Base-by-base conservation (phyloP, 2,888 invertebrate genomes). In the Allophyes oxyacanthae region DNA sequence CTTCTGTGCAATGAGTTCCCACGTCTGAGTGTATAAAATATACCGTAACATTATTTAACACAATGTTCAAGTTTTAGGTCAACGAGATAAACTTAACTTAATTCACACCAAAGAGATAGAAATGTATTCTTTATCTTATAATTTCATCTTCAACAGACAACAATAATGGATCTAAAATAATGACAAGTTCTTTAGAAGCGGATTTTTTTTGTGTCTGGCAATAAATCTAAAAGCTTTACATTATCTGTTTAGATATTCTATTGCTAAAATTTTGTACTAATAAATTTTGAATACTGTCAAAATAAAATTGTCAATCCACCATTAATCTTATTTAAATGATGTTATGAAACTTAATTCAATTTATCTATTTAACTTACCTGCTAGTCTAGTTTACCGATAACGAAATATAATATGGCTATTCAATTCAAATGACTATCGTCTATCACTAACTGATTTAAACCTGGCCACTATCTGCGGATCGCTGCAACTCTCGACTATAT, bases 11-110 rank as follows among this genome's bases (percentile, higher is more conserved):
- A 37, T 32, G 26, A 34, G 50, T 85, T 86, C 86, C 64, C 86
- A 85, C 85, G 84, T 64, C 49, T 32, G 13, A 48, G 32, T 38
- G 42, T 59, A 46, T 63, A 66, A 61, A 70, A 72, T 63, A 62
- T 78, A 79, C 81, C 75, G 82, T 79, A 82, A 83, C 33, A 70
- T 84, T 83, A 83, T 78, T 83, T 72, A 77, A 77, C 75, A 81
- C 78, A 79, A 78, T 81, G 74, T 75, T 70, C 58, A 75, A 70
- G 55, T 84, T 83, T 79, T 75, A 54, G 75, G 76, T 71, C 72
- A 52, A 28, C 37, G 42, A 78, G 72, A 78, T 78, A 79, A 69
- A 58, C 46, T 61, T 72, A 60, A 64, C 64, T 66, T 62, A 63
- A 68, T 75, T 75, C 59, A 54, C 69, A 62, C 61, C 43, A 45